Base-by-base conservation (phyloP, 2,888 invertebrate species). In the Carpatolechia fugitivella region DNA sequence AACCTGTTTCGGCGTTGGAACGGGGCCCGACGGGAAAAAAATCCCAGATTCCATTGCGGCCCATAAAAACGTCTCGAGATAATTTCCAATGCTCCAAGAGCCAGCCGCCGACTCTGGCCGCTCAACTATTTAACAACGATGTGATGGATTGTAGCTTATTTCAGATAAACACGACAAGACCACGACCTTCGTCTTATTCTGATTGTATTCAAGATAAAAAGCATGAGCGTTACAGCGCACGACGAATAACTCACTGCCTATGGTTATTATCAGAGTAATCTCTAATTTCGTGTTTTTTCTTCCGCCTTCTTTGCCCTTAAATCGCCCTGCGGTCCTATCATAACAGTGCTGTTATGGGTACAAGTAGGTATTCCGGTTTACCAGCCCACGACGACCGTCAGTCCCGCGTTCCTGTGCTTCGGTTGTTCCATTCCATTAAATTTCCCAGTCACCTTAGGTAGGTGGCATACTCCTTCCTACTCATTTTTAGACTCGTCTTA, bases 11-110 rank as follows among this genome's bases (percentile, higher is more conserved):
- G 84, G 78, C 78, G 77, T 82, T 77, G 80, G 79, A 82, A 80
- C 80, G 81, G 79, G 75, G 76, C 78, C 69, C 75, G 76, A 77
- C 83, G 81, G 82, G 88, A 90, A 82, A 81, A 88, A 84, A 74
- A 72, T 78, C 74, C 82, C 83, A 86, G 86, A 89, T 89, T 89
- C 89, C 90, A 76, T 85, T 80, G 87, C 81, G 78, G 80, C 80
- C 85, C 84, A 87, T 87, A 89, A 90, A 89, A 89, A 90, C 85
- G 76, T 80, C 73, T 82, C 74, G 76, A 86, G 87, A 88, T 89
- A 84, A 90, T 84, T 90, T 83, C 80, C 76, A 78, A 80, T 77
- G 76, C 73, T 74, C 69, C 68, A 67, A 68, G 64, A 24, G 24
- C 24, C 24, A 6, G 72, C 73, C 73, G 68, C 68, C 69, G 69